Base-by-base conservation (phyloP, 1,140 invertebrate genomes). In the Formica exsecta region DNA sequence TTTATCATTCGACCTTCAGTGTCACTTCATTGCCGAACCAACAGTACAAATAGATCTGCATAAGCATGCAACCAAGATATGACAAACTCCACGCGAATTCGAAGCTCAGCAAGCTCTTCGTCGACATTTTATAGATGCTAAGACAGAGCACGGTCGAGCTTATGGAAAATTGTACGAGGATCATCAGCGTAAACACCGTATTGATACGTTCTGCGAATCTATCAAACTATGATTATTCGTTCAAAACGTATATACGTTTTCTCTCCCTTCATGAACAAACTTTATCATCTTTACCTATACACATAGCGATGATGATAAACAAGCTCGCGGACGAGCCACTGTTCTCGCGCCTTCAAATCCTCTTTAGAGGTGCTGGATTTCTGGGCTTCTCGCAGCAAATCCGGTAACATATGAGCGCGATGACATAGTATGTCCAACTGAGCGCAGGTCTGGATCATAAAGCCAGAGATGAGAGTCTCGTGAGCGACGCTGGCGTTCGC, bases 21-120 rank as follows among this genome's bases (percentile, higher is more conserved):
- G 95, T 96, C 1, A 96, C 94, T 91, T 96, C 95, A 89, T 95
- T 96, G n/a, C 96, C 96, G 83, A 95, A 96, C 96, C 96, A 96
- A 89, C 96, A 96, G 83, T 96, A 96, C 2, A 96, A 88, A 73
- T 95, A 95, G 32, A 96, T 91, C 80, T 96, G 91, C 29, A 89
- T 48, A 0, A 88, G 70, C 77, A 90, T 87, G 11, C 75, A 88
- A 68, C 87, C 70, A 8, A 92, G 70, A 65, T 91, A 93, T n/a
- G 76, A 71, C 19, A 84, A 64, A 11, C 86, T 75, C 44, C 71
- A 89, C 0, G 83, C 44, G 25, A 92, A 88, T 25, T 90, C 95
- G 16, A 95, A 94, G 65, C 94, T 89, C 92, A 96, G 95, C 13
- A 79, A 48, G 29, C 94, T 86, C 92, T 95, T 94, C 0, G 54